A percentile compares a stretch with the other conserved stretches of the same genome.
phyloP scores from a whole-genome alignment of 2,888 invertebrate species.

The Agapostemon virescens region DNA sequence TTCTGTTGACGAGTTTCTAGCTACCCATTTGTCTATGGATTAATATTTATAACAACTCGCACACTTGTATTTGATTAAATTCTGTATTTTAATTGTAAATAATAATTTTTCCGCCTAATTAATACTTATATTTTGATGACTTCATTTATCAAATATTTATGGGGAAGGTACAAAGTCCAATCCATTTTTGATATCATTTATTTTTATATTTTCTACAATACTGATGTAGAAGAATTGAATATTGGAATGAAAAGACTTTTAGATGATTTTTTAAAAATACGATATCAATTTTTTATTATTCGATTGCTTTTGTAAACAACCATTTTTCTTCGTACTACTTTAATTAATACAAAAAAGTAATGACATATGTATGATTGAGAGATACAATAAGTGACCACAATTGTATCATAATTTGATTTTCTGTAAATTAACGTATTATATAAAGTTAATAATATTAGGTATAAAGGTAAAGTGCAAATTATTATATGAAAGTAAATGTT shows the following conservation, averaged over 20 bases:
- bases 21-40: slow-evolving; percentile 86
- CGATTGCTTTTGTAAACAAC: slow-evolving; percentile 27
- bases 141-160: background rate
- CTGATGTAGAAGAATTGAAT: slow-evolving; percentile 59
- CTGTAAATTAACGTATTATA: slow-evolving; percentile 29
- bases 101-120: slow-evolving; percentile 27
- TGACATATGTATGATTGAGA: slow-evolving; percentile 22
- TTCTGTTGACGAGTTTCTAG: slow-evolving; percentile 97
- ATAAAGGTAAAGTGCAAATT: slow-evolving; percentile 26
- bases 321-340: slow-evolving; percentile 24
- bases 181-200: slow-evolving; percentile 40
- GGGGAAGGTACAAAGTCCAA: background rate
- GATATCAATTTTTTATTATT: slow-evolving; percentile 22
- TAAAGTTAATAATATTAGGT: slow-evolving; percentile 16
- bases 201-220: slow-evolving; percentile 51
- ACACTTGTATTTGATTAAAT: slow-evolving; percentile 7
- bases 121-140: background rate
- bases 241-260: slow-evolving; percentile 69
- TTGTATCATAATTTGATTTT: slow-evolving; percentile 27
- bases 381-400: slow-evolving; percentile 15
- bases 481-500: slow-evolving; percentile 22
- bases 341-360: slow-evolving; percentile 40
- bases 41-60: slow-evolving; percentile 29
- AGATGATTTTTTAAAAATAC: slow-evolving; percentile 53
- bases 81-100: slow-evolving; percentile 29